Percentiles rank a stretch among this genome's conserved stretches.
These are phyloP conservation scores for Carlito syrichta DNA, from an alignment of 2,113 vertebrate species.

Conservation along the genomic window DNA sequence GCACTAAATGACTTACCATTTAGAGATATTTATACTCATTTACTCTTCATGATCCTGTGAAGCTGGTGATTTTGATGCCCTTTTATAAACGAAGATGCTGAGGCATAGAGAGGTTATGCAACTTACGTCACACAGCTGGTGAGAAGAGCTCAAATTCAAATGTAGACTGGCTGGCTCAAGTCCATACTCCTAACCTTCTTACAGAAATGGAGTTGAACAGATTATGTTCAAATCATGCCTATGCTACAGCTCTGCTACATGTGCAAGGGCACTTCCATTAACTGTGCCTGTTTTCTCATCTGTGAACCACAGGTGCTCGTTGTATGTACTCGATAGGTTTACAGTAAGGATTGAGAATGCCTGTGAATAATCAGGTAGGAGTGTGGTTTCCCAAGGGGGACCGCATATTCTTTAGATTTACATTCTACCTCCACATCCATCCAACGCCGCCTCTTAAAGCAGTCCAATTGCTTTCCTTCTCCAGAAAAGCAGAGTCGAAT, in stretches of 20 bases:
- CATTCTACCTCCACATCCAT: background rate
- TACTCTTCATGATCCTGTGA: background rate
- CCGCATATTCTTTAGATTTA: background rate
- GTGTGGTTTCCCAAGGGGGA: background rate
- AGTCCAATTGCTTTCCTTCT: background rate
- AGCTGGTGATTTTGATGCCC: background rate
- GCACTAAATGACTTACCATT: background rate
- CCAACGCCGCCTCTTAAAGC: fast-evolving
- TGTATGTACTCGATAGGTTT: fast-evolving
- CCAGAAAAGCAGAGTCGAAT: background rate
- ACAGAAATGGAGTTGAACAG: background rate
- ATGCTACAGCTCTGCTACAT: background rate
- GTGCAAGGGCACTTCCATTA: background rate
- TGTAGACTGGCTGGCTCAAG: background rate
- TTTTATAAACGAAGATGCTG: background rate
- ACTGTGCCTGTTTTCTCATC: background rate
- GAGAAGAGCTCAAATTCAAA: background rate
- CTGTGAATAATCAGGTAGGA: background rate
- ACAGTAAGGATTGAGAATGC: background rate
- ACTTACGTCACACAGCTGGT: background rate
- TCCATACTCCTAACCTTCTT: background rate
- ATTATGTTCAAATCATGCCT: background rate
- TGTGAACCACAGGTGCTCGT: background rate
- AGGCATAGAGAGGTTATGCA: background rate
- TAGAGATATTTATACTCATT: background rate